phyloP scores from a whole-genome alignment of 2,797 vertebrate genomes.

The Hafferia zeledoni region DNA sequence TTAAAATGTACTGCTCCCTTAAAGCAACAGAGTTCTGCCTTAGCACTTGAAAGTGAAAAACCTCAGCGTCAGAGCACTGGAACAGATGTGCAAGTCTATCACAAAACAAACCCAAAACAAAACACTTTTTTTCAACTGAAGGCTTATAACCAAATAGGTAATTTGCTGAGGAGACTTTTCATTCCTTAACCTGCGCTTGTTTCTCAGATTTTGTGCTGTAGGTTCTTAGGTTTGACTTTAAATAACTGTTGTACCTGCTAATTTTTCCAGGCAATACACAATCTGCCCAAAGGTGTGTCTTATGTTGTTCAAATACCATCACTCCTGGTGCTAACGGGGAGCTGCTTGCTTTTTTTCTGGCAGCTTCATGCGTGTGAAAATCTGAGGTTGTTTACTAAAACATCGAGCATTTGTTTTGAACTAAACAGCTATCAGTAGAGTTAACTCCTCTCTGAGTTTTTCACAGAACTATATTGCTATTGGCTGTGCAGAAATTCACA shows the following conservation, averaged over 20 bases:
- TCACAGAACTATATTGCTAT: background rate
- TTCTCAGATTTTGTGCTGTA: background rate
- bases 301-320: rapidly evolving
- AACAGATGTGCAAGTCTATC: background rate
- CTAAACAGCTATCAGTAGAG: background rate
- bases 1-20: background rate
- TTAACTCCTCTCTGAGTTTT: background rate
- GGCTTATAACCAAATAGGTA: background rate
- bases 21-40: background rate
- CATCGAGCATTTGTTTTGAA: background rate
- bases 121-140: rapidly evolving
- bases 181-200: background rate
- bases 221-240: background rate
- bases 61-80: background rate
- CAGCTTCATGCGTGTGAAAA: background rate
- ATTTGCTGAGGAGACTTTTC: background rate
- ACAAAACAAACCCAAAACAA: background rate
- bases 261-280: background rate
- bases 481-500: background rate
- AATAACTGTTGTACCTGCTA: background rate
- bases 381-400: background rate
- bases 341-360: background rate
- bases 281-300: background rate
- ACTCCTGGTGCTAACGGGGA: background rate
- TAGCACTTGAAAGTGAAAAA: background rate